Evolutionary conservation across 2,113 vertebrate genomes (phyloP).

Genomic region (Dasyprocta punctata): DNA sequence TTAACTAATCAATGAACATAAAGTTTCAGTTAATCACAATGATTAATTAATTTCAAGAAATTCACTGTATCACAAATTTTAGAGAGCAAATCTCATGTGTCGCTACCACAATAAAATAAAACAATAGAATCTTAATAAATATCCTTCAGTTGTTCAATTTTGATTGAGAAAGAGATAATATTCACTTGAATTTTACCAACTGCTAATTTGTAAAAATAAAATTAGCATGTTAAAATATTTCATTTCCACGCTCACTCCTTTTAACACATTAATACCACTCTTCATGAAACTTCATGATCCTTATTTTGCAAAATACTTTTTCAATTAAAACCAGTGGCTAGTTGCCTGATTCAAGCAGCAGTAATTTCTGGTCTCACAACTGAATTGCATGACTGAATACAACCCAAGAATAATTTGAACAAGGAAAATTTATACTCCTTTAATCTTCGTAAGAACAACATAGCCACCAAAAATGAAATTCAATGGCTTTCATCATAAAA

Average conservation of each 20-base stretch:
- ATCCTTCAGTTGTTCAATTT: neutral
- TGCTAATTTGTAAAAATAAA: neutral
- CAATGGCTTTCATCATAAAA: neutral
- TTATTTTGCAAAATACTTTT: slow-evolving; percentile 39
- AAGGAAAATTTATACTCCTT: neutral
- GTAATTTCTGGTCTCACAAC: neutral
- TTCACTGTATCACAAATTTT: neutral
- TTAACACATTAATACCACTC: slow-evolving; percentile 24
- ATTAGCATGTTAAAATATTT: neutral
- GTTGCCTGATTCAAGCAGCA: slow-evolving; percentile 9
- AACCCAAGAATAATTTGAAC: slow-evolving; percentile 25
- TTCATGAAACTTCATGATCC: slow-evolving; percentile 17
- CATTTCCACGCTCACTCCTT: slow-evolving; percentile 5
- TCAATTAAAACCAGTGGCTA: slow-evolving; percentile 58
- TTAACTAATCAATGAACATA: neutral
- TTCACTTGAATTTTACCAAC: neutral
- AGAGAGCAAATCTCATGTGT: neutral
- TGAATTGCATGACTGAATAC: slow-evolving; percentile 28
- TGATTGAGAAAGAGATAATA: neutral
- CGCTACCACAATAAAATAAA: neutral
- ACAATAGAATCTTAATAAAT: neutral
- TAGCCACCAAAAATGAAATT: neutral
- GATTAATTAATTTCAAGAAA: neutral
- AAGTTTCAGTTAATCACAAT: neutral
- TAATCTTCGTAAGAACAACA: neutral